Conservation (phyloP, 1,140 invertebrate species). For the Melanaphis sacchari region DNA sequence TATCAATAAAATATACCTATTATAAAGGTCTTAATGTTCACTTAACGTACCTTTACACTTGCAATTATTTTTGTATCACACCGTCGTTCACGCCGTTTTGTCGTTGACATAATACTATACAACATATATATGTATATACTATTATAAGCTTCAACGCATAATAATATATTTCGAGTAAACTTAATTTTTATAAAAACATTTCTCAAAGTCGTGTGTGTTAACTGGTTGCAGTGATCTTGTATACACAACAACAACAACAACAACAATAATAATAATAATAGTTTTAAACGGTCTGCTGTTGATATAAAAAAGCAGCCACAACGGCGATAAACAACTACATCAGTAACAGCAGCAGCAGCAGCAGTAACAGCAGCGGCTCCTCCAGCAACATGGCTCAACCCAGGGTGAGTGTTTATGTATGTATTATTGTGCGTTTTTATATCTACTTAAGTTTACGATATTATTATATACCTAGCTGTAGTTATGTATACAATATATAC, state of each 20-base stretch:
- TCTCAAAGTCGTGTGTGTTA: neutral
- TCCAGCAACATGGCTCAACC: slow-evolving; percentile 32
- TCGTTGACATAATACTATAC: neutral
- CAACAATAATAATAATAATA: neutral
- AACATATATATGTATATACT: too few species aligned
- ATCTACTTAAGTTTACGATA: neutral
- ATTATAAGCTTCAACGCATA: neutral
- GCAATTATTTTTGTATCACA: neutral
- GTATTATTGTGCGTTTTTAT: slow-evolving; percentile 37
- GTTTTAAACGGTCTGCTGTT: neutral
- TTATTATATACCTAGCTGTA: neutral
- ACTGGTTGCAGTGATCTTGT: neutral
- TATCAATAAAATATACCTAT: neutral
- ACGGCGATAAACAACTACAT: slow-evolving; percentile 39
- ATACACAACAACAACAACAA: neutral
- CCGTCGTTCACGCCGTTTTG: neutral
- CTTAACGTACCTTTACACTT: neutral
- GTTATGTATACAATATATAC: neutral
- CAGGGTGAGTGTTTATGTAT: slow-evolving; percentile 52
- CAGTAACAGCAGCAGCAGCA: slow-evolving; percentile 64
- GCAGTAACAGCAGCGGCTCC: slow-evolving; percentile 64
- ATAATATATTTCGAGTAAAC: neutral
- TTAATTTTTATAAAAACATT: neutral
- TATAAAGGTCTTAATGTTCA: neutral
- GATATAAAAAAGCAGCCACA: slow-evolving; percentile 3